phyloP scores from a whole-genome alignment of 2,113 vertebrate genomes.

The Cynocephalus volans region DNA sequence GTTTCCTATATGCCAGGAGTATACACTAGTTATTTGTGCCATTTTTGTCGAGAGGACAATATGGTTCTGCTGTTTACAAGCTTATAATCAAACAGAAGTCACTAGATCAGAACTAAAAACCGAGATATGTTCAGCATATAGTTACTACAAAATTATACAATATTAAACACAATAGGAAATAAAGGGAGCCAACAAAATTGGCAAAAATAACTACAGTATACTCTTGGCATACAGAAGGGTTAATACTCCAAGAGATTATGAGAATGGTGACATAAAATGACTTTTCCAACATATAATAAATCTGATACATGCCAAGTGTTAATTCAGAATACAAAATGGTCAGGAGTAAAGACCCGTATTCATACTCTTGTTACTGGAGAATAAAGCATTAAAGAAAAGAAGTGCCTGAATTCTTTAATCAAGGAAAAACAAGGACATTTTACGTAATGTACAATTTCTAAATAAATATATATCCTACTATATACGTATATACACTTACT shows the following conservation, averaged over 20 bases:
- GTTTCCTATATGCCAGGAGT: neutral
- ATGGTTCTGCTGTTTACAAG: neutral
- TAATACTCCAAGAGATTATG: neutral
- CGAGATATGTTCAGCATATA: neutral
- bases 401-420: neutral
- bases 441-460: neutral
- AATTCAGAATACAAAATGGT: neutral
- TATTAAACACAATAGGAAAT: neutral
- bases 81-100: conserved; percentile 3
- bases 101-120: neutral
- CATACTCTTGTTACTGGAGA: neutral
- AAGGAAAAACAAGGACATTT: neutral
- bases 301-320: neutral
- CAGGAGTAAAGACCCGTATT: neutral
- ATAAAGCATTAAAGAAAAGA: neutral
- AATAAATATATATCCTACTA: neutral
- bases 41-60: neutral
- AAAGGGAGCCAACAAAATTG: conserved; percentile 47
- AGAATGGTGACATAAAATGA: neutral
- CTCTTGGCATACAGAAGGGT: neutral
- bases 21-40: neutral
- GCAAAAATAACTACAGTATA: neutral
- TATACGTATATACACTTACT: neutral
- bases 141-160: neutral
- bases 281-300: neutral